A percentile compares a stretch with the other conserved stretches of the same genome.
These are phyloP conservation scores for Ageneiosus marmoratus DNA, from an alignment of 2,113 vertebrate genomes.

Conservation along the genomic window DNA sequence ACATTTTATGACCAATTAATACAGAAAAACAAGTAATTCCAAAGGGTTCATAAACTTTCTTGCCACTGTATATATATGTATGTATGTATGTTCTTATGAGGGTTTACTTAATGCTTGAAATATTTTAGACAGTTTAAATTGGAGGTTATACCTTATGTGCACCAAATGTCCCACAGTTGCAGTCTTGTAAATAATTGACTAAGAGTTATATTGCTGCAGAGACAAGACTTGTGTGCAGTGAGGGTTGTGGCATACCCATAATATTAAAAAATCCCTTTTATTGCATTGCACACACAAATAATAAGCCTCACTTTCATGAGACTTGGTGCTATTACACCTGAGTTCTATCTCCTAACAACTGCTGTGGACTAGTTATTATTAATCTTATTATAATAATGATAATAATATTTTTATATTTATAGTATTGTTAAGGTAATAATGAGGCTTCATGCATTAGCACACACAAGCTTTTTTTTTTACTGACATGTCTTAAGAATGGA, in stretches of 20 bases:
- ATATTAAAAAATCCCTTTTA: neutral
- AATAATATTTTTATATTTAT: neutral
- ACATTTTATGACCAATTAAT: too few species aligned
- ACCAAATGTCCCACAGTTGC: slow-evolving; percentile 45
- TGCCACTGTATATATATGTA: too few species aligned
- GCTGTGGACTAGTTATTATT: neutral
- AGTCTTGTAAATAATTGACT: slow-evolving; percentile 63
- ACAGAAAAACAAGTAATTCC: too few species aligned
- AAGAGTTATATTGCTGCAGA: slow-evolving; percentile 54
- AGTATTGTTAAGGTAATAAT: neutral
- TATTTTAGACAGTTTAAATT: neutral
- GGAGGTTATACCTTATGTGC: neutral
- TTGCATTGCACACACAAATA: neutral
- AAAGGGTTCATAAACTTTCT: too few species aligned
- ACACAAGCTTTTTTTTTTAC: neutral
- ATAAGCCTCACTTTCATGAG: neutral
- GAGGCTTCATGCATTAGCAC: neutral
- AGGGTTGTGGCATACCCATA: neutral
- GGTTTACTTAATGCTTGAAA: neutral
- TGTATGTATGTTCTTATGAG: neutral
- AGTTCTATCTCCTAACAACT: neutral
- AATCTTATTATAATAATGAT: neutral
- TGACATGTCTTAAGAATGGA: too few species aligned
- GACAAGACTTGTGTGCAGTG: slow-evolving; percentile 63
- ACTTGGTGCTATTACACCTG: neutral